phyloP scores from a whole-genome alignment of 2,113 vertebrate species.

The Colossoma macropomum region DNA sequence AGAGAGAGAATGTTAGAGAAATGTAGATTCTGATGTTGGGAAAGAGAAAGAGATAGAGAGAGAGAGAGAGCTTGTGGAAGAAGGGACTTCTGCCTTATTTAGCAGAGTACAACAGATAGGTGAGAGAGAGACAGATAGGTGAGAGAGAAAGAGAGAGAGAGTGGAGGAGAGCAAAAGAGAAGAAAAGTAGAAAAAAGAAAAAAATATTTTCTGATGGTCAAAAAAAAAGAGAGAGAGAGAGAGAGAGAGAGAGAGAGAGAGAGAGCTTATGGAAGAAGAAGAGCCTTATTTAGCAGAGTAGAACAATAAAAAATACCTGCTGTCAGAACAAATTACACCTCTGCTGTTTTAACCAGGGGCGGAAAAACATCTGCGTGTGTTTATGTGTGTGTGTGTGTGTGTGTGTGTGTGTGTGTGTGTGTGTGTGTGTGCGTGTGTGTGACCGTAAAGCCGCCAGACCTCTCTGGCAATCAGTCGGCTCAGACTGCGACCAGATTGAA shows the following conservation, averaged over 20 bases:
- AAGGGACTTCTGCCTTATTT: too few species aligned
- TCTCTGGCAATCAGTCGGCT: constrained; percentile 33
- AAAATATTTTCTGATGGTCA: too few species aligned
- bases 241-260: constrained; percentile 1
- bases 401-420: constrained; percentile 33
- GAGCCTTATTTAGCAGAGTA: constrained; percentile 3
- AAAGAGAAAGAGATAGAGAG: too few species aligned
- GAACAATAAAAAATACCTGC: constrained; percentile 34
- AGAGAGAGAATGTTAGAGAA: too few species aligned
- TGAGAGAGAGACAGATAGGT: too few species aligned
- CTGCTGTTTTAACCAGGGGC: constrained; percentile 7
- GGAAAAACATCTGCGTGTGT: constrained; percentile 20
- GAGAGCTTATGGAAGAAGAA: background rate
- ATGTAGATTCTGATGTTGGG: too few species aligned
- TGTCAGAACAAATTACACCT: constrained; percentile 32
- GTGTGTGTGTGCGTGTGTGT: constrained; percentile 18
- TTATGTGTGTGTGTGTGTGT: constrained; percentile 13
- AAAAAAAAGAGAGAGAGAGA: constrained; percentile 15
- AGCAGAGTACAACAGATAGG: too few species aligned
- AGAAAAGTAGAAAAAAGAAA: too few species aligned
- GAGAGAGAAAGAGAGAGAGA: too few species aligned
- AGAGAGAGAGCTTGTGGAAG: too few species aligned
- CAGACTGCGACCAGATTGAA: constrained; percentile 49
- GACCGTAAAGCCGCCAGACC: constrained; percentile 49
- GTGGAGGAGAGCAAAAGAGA: too few species aligned